Evolutionary conservation across 1,140 invertebrate species (phyloP).

Genomic region (Drosophila prosaltans): DNA sequence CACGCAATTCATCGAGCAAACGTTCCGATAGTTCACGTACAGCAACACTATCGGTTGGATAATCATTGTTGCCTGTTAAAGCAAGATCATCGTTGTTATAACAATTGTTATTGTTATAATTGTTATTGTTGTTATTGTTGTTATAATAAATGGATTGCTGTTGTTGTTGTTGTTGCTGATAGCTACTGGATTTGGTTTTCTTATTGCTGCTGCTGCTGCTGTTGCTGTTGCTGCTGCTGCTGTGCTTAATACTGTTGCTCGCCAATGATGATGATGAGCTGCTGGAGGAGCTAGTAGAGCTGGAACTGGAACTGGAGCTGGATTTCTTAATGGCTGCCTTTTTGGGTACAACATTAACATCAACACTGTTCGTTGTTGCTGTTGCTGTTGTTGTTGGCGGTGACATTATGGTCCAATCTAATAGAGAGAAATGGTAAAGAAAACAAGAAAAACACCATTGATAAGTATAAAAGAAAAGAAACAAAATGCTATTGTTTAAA

Average conservation of each 20-base stretch:
- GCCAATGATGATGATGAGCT: constrained; percentile 22
- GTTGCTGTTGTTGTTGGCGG: not conserved
- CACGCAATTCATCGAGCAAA: constrained; percentile 89
- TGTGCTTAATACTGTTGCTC: constrained; percentile 49
- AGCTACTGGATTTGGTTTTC: constrained; percentile 55
- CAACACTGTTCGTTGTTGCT: constrained; percentile 16
- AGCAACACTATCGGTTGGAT: constrained; percentile 48
- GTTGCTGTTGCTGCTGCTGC: constrained; percentile 40
- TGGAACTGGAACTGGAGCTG: constrained; percentile 39
- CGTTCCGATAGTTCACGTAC: constrained; percentile 86
- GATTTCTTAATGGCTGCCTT: constrained; percentile 48
- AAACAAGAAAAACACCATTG: constrained; percentile 29
- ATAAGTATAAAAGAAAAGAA: constrained; percentile 35
- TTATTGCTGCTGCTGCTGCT: constrained; percentile 52
- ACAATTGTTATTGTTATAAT: constrained; percentile 31
- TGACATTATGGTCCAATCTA: constrained; percentile 80
- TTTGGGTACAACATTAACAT: constrained; percentile 49
- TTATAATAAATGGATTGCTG: constrained; percentile 29
- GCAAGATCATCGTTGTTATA: constrained; percentile 41
- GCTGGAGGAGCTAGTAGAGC: constrained; percentile 34
- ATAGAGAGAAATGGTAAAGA: constrained; percentile 8
- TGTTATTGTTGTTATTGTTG: constrained; percentile 28
- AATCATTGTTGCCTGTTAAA: constrained; percentile 30
- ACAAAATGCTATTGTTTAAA: constrained; percentile 24
- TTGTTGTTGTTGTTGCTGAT: constrained; percentile 42